These are phyloP conservation scores for Antidorcas marsupialis DNA, from an alignment of 2,113 vertebrate species.

Conservation along the genomic window DNA sequence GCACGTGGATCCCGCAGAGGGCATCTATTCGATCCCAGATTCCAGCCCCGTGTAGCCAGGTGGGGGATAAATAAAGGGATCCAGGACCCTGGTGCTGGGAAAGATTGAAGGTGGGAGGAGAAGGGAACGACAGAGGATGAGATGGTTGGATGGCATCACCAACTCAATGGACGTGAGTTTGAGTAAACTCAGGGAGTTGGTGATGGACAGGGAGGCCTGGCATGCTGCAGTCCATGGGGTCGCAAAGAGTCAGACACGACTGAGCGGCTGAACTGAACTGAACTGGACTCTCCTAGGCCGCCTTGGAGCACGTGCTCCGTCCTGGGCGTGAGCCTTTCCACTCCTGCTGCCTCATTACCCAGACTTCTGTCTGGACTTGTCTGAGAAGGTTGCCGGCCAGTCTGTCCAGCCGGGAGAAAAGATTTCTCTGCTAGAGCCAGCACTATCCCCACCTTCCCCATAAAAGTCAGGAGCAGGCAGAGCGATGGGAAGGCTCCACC, in stretches of 20 bases:
- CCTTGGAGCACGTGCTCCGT: background rate
- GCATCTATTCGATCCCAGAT: background rate
- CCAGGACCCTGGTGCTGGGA: background rate
- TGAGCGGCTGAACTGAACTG: background rate
- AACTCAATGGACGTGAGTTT: background rate
- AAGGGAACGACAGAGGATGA: background rate
- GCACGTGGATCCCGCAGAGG: background rate
- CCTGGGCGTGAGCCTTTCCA: background rate
- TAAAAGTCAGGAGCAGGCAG: background rate
- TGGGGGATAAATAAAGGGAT: background rate
- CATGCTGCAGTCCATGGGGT: background rate
- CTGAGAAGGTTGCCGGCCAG: background rate
- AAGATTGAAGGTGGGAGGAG: background rate
- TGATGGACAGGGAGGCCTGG: background rate
- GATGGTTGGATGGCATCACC: background rate
- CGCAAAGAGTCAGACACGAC: background rate
- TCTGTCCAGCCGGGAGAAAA: background rate
- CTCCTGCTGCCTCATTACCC: background rate
- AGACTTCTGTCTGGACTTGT: conserved; percentile 23
- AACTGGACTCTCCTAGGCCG: background rate
- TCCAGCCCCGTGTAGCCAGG: background rate
- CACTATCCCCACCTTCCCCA: background rate
- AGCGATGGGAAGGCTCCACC: background rate
- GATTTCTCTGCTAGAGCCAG: background rate
- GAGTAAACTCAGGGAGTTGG: background rate